Evolutionary conservation across 1,140 invertebrate species (phyloP).

Genomic region (Hyles euphorbiae): DNA sequence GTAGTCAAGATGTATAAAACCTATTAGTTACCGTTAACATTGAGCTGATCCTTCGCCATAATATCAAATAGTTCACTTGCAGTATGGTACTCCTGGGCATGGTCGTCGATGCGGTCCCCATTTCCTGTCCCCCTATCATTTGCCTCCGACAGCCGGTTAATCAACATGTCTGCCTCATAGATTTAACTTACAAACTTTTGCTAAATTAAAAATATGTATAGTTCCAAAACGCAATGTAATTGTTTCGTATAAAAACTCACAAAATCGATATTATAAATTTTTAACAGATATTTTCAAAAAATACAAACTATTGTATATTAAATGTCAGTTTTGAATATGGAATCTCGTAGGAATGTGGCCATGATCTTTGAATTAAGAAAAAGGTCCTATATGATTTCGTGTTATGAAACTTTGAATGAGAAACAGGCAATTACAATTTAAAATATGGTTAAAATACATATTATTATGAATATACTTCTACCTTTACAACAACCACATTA

Average conservation of each 20-base stretch:
- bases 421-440: too few relatives aligned
- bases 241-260: constrained; percentile 36
- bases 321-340: constrained; percentile 29
- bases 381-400: too few relatives aligned
- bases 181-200: constrained; percentile 28
- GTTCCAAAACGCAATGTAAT: constrained; percentile 21
- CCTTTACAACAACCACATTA: too few relatives aligned
- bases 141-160: constrained; percentile 33
- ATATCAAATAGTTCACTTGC: constrained; percentile 47
- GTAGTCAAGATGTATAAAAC: constrained; percentile 1
- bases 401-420: too few relatives aligned
- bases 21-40: constrained; percentile 24
- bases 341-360: constrained; percentile 10
- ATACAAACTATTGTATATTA: constrained; percentile 15
- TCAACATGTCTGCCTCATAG: constrained; percentile 46
- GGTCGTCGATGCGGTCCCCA: background rate
- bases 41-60: constrained; percentile 35
- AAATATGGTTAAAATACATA: too few relatives aligned
- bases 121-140: constrained; percentile 14
- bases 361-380: background rate
- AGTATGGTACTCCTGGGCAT: constrained; percentile 36
- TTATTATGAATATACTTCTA: too few relatives aligned
- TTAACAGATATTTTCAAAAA: constrained; percentile 41
- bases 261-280: constrained; percentile 52
- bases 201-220: constrained; percentile 18